Conservation (phyloP, 2,888 invertebrate genomes). For the Morpho achilles region DNA sequence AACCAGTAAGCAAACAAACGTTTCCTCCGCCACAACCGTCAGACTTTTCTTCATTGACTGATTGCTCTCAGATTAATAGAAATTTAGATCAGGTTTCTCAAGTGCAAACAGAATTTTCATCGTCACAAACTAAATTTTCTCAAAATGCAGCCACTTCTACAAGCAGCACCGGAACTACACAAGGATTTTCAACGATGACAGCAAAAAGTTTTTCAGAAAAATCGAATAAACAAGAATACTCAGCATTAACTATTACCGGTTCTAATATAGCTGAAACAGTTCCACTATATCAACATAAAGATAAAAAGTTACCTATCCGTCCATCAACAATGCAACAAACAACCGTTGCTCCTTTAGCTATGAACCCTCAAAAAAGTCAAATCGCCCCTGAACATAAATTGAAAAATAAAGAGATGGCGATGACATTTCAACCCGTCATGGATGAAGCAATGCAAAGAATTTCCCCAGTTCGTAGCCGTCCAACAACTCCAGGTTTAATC, state of each 20-base stretch:
- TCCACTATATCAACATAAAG: conserved; percentile 82
- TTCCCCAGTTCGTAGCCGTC: conserved; percentile 77
- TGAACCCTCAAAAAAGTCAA: conserved; percentile 24
- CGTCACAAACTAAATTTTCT: conserved; percentile 48
- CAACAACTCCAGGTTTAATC: conserved; percentile 84
- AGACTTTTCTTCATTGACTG: conserved; percentile 52
- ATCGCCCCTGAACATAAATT: conserved; percentile 46
- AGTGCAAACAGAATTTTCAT: conserved; percentile 46
- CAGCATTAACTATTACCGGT: conserved; percentile 60
- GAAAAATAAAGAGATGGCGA: conserved; percentile 73
- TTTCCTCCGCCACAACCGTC: conserved; percentile 59
- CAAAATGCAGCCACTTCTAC: conserved; percentile 46
- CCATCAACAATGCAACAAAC: conserved; percentile 1
- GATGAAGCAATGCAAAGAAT: conserved; percentile 75
- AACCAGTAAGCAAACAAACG: conserved; percentile 67
- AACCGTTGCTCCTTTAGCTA: conserved; percentile 4
- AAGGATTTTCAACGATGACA: conserved; percentile 54
- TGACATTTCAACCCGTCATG: conserved; percentile 82
- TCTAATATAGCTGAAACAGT: conserved; percentile 81
- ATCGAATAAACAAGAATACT: conserved; percentile 60
- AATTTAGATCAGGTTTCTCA: conserved; percentile 50
- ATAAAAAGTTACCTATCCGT: neutral
- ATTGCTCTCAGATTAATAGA: conserved; percentile 60
- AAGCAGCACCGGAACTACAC: conserved; percentile 39
- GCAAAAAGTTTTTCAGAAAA: conserved; percentile 66